These are phyloP conservation scores for Formica selysi DNA, from an alignment of 1,140 invertebrate species.

Conservation along the genomic window DNA sequence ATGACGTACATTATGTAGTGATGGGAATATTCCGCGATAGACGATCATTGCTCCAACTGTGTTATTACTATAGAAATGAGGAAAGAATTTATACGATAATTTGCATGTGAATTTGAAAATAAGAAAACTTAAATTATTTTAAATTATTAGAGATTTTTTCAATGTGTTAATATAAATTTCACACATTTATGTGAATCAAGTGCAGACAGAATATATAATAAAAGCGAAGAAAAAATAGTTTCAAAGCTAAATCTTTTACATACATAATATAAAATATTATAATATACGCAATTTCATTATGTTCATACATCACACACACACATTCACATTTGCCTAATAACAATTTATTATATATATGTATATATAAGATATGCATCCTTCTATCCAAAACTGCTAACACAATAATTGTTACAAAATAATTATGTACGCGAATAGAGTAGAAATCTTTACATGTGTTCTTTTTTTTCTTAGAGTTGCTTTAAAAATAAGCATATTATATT, in stretches of 20 bases:
- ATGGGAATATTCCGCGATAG: conserved; percentile 47
- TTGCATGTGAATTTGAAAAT: conserved; percentile 38
- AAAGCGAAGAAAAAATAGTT: neutral
- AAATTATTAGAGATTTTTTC: conserved; percentile 11
- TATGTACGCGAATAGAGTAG: neutral
- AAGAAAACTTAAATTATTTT: conserved; percentile 11
- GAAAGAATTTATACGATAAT: conserved; percentile 36
- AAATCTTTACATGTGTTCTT: neutral
- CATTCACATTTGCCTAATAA: neutral
- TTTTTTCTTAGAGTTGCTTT: neutral
- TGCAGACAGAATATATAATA: neutral
- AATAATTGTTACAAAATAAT: neutral
- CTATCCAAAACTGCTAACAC: neutral
- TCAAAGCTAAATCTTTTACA: neutral
- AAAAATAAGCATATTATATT: neutral
- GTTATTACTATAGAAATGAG: conserved; percentile 20
- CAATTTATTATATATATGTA: neutral
- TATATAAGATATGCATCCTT: neutral
- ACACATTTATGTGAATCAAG: neutral
- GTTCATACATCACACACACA: neutral
- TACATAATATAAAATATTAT: conserved; percentile 14
- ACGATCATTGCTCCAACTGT: conserved; percentile 24
- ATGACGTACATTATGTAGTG: conserved; percentile 36
- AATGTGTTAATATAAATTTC: conserved; percentile 30
- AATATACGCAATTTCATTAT: conserved; percentile 2